Conservation (phyloP, 2,797 vertebrate genomes). For the Gobionotothen gibberifrons region DNA sequence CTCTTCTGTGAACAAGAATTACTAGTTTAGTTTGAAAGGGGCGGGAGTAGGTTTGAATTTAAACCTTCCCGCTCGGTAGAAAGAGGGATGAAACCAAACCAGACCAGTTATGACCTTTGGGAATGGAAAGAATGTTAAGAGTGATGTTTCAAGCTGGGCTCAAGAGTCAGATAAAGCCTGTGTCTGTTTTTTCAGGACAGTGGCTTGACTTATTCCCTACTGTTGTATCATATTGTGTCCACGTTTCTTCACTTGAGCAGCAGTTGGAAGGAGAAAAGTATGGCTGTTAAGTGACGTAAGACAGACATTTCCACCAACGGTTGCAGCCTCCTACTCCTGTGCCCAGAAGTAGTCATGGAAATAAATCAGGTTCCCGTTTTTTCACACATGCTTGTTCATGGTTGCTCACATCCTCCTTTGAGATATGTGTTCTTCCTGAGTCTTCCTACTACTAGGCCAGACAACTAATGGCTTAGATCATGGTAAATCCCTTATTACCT, state of each 20-base stretch:
- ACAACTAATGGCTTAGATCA: slow-evolving; percentile 37
- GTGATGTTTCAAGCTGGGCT: slow-evolving; percentile 42
- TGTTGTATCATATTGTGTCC: slow-evolving; percentile 2
- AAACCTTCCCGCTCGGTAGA: slow-evolving; percentile 76
- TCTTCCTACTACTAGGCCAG: slow-evolving; percentile 25
- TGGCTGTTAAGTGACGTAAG: slow-evolving; percentile 2
- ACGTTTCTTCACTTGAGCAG: slow-evolving; percentile 19
- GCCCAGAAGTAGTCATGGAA: slow-evolving; percentile 28
- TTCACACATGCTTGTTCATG: slow-evolving; percentile 41
- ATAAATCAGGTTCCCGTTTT: slow-evolving; percentile 31
- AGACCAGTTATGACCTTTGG: slow-evolving; percentile 55
- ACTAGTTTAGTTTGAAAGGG: slow-evolving; percentile 55
- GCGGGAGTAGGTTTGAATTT: slow-evolving; percentile 76
- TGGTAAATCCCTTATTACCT: slow-evolving; percentile 32
- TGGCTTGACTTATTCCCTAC: slow-evolving; percentile 36
- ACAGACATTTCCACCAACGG: not conserved
- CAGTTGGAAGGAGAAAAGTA: slow-evolving; percentile 22
- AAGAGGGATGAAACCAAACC: slow-evolving; percentile 55
- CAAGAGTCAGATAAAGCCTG: slow-evolving; percentile 66
- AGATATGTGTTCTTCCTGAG: slow-evolving; percentile 36
- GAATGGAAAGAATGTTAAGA: slow-evolving; percentile 80
- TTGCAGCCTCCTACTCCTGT: slow-evolving; percentile 8
- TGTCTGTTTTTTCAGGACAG: slow-evolving; percentile 63
- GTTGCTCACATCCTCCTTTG: slow-evolving; percentile 67
- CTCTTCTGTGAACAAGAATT: slow-evolving; percentile 44